Percentiles rank a stretch among this genome's conserved stretches.
phyloP scores from a whole-genome alignment of 2,797 vertebrate genomes.

The Adelosebastes latens region DNA sequence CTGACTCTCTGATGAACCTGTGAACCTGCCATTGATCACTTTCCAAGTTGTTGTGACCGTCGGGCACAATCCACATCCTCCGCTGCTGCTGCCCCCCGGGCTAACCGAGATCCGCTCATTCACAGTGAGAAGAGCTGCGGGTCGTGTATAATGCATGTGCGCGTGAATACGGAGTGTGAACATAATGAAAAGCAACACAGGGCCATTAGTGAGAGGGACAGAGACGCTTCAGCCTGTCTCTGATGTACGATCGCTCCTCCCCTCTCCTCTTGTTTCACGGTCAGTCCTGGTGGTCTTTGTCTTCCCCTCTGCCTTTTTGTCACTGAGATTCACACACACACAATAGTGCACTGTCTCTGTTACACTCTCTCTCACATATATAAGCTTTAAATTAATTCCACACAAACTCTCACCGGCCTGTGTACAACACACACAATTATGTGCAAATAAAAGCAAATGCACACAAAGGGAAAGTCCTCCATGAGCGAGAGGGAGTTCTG shows the following conservation, averaged over 20 bases:
- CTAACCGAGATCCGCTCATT: neutral
- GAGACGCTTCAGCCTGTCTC: neutral
- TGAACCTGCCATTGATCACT: slow-evolving; percentile 61
- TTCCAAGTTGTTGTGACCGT: slow-evolving; percentile 37
- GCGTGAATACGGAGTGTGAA: slow-evolving; percentile 1
- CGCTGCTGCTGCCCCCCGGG: neutral
- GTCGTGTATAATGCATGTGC: neutral
- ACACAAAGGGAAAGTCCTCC: slow-evolving; percentile 18
- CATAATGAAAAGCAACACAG: slow-evolving; percentile 11
- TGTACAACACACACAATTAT: neutral
- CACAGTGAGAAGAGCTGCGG: neutral
- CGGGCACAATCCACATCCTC: slow-evolving; percentile 6
- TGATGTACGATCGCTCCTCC: slow-evolving; percentile 19
- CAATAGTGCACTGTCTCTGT: neutral
- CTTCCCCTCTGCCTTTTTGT: slow-evolving; percentile 15
- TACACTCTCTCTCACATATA: neutral
- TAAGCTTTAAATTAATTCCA: neutral
- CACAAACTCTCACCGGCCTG: neutral
- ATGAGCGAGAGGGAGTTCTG: neutral
- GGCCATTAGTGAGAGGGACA: slow-evolving; percentile 13
- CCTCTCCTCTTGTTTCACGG: slow-evolving; percentile 7
- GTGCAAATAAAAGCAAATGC: neutral
- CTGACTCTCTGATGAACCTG: slow-evolving; percentile 54
- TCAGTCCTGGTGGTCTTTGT: slow-evolving; percentile 55
- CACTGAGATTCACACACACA: slow-evolving; percentile 11